phyloP scores from a whole-genome alignment of 1,140 invertebrate genomes.

The Zaprionus ghesquierei region DNA sequence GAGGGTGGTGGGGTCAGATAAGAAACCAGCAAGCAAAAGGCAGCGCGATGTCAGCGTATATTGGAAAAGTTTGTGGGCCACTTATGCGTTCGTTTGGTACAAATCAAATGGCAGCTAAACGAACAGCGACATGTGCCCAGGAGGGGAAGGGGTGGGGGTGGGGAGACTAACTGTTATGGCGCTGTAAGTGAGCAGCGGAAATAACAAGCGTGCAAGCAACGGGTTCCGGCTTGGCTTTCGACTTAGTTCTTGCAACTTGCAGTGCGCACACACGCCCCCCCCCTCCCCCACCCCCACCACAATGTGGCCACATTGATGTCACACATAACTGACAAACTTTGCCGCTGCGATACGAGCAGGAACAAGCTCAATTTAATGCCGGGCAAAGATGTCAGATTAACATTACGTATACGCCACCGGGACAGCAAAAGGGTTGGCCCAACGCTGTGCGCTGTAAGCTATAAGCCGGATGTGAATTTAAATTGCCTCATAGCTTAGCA shows the following conservation, averaged over 20 bases:
- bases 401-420: constrained; percentile 35
- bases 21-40: neutral
- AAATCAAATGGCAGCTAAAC: constrained; percentile 53
- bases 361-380: constrained; percentile 12
- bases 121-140: neutral
- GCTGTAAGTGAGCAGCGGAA: constrained; percentile 40
- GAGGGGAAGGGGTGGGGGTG: neutral
- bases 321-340: constrained; percentile 35
- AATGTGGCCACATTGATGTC: constrained; percentile 41
- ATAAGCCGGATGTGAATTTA: neutral
- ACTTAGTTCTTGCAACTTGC: neutral
- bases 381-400: constrained; percentile 4
- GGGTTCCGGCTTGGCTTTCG: neutral
- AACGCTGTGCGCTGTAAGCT: neutral
- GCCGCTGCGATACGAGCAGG: neutral
- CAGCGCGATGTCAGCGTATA: constrained; percentile 5
- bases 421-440: neutral
- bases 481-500: neutral
- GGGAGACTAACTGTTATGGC: neutral
- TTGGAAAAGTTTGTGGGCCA: constrained; percentile 53
- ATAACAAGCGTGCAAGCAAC: constrained; percentile 25
- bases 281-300: neutral
- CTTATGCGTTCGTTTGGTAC: constrained; percentile 40
- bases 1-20: neutral
- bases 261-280: neutral